Evolutionary conservation across 2,113 vertebrate species (phyloP).

Genomic region (Protomyctophum bolini): DNA sequence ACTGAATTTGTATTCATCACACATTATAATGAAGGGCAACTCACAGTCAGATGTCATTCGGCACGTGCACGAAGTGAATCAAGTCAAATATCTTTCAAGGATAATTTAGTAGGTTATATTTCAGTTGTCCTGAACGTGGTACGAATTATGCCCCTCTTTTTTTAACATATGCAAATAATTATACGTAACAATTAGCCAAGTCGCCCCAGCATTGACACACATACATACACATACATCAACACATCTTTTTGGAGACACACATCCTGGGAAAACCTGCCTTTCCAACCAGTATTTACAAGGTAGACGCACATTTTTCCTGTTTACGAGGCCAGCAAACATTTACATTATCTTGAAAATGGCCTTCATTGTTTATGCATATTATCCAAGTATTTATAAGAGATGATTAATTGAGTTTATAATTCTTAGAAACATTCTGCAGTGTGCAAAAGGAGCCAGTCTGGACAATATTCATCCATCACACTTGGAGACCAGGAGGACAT

Average conservation of each 20-base stretch:
- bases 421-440: constrained; percentile 58
- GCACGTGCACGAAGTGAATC: no score
- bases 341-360: constrained; percentile 50
- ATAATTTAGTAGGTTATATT: no score
- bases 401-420: constrained; percentile 49
- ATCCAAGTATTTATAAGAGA: constrained; percentile 37
- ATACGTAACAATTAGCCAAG: constrained; percentile 20
- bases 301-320: constrained; percentile 31
- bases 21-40: no score
- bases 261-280: constrained; percentile 29
- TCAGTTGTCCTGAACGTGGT: no score
- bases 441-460: constrained; percentile 17
- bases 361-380: constrained; percentile 53
- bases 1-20: no score
- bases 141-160: no score
- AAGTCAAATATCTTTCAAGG: no score
- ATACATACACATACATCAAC: constrained; percentile 38
- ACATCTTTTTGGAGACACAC: constrained; percentile 30
- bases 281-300: constrained; percentile 34
- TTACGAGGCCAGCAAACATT: constrained; percentile 62
- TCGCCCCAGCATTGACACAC: constrained; percentile 40
- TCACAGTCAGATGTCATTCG: no score
- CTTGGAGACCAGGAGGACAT: constrained; percentile 8
- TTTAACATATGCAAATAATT: constrained; percentile 63
- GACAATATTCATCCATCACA: constrained; percentile 44